Base-by-base conservation (phyloP, 1,140 invertebrate genomes). In the Adoxophyes honmai region DNA sequence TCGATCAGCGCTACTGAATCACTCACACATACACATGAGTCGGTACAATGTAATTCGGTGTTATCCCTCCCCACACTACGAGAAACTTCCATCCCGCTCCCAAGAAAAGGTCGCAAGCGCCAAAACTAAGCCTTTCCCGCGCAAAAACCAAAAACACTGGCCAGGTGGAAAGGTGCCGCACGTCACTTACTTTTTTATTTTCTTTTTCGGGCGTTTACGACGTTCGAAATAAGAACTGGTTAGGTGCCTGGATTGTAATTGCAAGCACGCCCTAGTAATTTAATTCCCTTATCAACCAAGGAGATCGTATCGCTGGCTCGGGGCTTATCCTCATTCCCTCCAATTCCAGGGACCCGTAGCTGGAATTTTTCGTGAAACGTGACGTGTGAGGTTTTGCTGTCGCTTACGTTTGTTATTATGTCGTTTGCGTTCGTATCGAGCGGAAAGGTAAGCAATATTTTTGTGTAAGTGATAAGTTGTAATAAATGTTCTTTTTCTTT, bases 251-350 rank as follows among this genome's bases (percentile, higher is more conserved):
- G 42, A 48, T 48, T 48, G 42, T 48, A 48, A 48, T 48, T 48
- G 42, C 42, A 48, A 48, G 42, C 42, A 48, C 42, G 42, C 42
- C 42, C 42, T 21, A 48, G 42, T 48, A 48, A 48, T 48, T 48
- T 48, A 48, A 48, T 48, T 48, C 42, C 42, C 42, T 48, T 48
- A 48, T 48, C 42, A 48, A 48, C 42, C 42, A n/a, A 48, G 39
- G 39, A 44, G 42, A 48, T 48, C 42, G 42, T 48, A 48, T 48
- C 42, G 42, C 42, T 13, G 42, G 42, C 42, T 48, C 42, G 42
- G 28, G 42, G 42, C 42, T 48, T 48, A 48, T 48, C 42, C 42
- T 48, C 21, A 48, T 48, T 48, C 21, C 42, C 11, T 48, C 42
- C 42, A 48, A 48, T 48, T 48, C 21, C 42, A 21, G 42, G 16